Base-by-base conservation (phyloP, 2,797 vertebrate species). In the Gobio occitaniae region DNA sequence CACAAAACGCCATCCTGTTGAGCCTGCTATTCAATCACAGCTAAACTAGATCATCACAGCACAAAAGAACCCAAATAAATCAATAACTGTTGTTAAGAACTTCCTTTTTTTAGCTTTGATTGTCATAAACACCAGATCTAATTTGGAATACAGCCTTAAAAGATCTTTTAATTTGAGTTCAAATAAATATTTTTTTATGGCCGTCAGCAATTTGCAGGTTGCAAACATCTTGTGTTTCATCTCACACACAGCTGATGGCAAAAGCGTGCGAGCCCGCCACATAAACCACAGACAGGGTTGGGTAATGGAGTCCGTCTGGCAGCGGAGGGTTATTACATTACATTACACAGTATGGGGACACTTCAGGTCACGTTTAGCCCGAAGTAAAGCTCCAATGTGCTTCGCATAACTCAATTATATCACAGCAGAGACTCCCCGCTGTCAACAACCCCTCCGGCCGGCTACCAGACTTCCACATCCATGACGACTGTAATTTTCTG, bases 391-490 rank as follows among this genome's bases (percentile, higher is more conserved):
- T 41, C 36, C 75, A 50, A 16, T 65, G 61, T 65, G 61, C 63
- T 65, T 65, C 29, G 63, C 29, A 25, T 29, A 71, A 83, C 47
- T 77, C 29, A 76, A 77, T 88, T 85, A 85, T 83, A 69, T 79
- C 66, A 81, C 41, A 59, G 65, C 50, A 38, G 54, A 83, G 76
- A 80, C 69, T 65, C 54, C 74, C 74, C 2, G 6, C 80, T 81
- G 41, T 69, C 63, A 86, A 21, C 56, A 71, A 77, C 29, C 63
- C 70, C 50, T 66, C 68, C 21, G 48, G 38, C 29, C 50, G 59
- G 25, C 29, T 13, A 32, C 32, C 32, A 32, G 32, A 32, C 32
- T 32, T 32, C 32, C 32, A 32, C 32, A 52, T 79, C 63, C 54
- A 44, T 68, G 56, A 85, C 80, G 5, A 78, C 38, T 52, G 59